A percentile compares a stretch with the other conserved stretches of the same genome.
Evolutionary conservation across 2,888 invertebrate genomes (phyloP).

Genomic region (Scrobipalpa atriplicella): DNA sequence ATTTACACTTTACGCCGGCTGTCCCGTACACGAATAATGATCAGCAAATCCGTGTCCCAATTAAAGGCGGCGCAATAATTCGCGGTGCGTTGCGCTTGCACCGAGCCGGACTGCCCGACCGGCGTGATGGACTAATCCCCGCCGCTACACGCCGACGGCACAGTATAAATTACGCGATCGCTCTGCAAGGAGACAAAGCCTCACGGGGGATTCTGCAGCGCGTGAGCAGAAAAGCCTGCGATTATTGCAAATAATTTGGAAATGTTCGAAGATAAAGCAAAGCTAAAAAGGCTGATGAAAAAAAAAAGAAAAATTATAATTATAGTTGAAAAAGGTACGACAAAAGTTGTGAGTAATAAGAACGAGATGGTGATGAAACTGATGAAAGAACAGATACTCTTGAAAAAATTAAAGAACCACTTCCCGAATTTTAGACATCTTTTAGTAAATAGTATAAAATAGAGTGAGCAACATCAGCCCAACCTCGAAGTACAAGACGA

Average conservation of each 20-base stretch:
- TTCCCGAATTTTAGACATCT: no score
- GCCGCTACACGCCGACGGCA: conserved; percentile 53
- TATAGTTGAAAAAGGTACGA: no score
- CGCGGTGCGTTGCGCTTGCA: conserved; percentile 47
- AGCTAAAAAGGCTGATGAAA: no score
- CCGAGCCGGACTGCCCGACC: not conserved
- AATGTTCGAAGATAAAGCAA: not conserved
- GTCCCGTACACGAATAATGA: not conserved
- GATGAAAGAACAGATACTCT: no score
- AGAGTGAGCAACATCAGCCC: not conserved
- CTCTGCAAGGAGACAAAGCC: conserved; percentile 58
- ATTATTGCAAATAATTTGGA: not conserved
- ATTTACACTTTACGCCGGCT: no score
- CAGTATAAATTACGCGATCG: conserved; percentile 66
- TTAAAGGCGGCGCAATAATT: conserved; percentile 64
- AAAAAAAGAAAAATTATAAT: no score
- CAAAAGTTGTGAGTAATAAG: no score
- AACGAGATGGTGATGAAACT: no score
- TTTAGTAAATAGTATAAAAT: no score
- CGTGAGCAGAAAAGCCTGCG: not conserved
- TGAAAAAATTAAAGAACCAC: no score
- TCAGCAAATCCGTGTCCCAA: conserved; percentile 56
- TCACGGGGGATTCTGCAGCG: conserved; percentile 50
- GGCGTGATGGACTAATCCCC: conserved; percentile 68
- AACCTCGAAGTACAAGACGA: not conserved